Evolutionary conservation across 1,140 invertebrate genomes (phyloP).

Genomic region (Argopecten irradians): DNA sequence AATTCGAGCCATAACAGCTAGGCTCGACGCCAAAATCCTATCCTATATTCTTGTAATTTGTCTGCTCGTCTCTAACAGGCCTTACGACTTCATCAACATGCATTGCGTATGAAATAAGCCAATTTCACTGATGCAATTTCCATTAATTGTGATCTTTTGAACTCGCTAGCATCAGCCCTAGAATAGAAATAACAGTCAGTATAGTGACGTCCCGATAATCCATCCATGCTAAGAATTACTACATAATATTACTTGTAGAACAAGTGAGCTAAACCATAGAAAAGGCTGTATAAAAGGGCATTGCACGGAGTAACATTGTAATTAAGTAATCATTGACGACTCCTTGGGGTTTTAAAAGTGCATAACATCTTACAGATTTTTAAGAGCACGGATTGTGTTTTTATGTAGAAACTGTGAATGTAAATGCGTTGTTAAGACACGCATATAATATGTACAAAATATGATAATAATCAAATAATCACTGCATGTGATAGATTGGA

Average conservation of each 20-base stretch:
- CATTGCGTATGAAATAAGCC: background rate
- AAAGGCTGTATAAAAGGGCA: background rate
- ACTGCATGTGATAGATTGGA: no score
- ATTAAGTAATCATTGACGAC: background rate
- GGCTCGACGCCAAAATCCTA: background rate
- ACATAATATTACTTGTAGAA: background rate
- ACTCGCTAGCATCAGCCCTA: background rate
- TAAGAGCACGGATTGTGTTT: no score
- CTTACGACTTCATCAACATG: background rate
- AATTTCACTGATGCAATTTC: background rate
- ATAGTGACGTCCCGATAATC: background rate
- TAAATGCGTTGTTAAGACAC: no score
- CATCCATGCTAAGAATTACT: background rate
- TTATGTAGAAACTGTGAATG: no score
- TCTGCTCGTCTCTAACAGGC: background rate
- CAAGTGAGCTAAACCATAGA: background rate
- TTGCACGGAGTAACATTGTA: background rate
- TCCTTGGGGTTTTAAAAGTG: background rate
- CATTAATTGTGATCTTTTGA: slow-evolving; percentile 5
- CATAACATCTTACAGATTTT: no score
- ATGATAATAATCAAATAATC: no score
- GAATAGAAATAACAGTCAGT: background rate
- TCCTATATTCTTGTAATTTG: background rate
- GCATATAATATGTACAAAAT: no score
- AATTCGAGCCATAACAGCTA: no score